phyloP scores from a whole-genome alignment of 2,113 vertebrate species.

The Tauraco erythrolophus region DNA sequence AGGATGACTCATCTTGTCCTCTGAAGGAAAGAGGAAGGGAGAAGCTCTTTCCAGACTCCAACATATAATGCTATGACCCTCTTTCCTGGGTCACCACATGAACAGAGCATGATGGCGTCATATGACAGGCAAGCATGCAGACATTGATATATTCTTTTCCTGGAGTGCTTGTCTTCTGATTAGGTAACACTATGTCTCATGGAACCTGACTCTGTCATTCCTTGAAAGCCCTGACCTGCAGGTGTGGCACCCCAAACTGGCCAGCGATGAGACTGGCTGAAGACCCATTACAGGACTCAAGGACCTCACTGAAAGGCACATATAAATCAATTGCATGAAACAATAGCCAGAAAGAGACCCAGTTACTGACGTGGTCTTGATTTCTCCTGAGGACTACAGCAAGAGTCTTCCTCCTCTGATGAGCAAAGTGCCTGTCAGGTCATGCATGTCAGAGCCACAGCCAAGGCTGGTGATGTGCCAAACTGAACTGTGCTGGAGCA shows the following conservation, averaged over 20 bases:
- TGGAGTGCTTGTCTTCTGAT: background rate
- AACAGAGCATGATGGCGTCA: fast-evolving
- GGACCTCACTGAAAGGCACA: background rate
- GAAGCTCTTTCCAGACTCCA: background rate
- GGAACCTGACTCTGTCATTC: fast-evolving
- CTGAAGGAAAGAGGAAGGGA: background rate
- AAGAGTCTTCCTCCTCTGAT: background rate
- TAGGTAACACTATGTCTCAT: background rate
- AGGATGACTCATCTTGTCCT: background rate
- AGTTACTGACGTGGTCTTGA: background rate
- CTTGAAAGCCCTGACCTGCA: background rate
- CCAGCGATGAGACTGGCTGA: background rate
- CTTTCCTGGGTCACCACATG: background rate
- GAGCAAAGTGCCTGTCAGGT: background rate
- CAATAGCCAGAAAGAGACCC: background rate
- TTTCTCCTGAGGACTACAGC: background rate
- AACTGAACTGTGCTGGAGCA: fast-evolving
- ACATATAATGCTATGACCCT: background rate
- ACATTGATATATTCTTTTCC: background rate
- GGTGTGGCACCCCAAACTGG: background rate
- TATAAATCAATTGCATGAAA: background rate
- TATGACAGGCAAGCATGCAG: background rate
- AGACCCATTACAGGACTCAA: background rate
- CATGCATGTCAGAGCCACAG: background rate
- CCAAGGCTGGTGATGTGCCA: background rate